Percentiles rank a stretch among this genome's conserved stretches.
Conservation (phyloP, 2,888 invertebrate genomes). For the Zygothrica quintamaculata region DNA sequence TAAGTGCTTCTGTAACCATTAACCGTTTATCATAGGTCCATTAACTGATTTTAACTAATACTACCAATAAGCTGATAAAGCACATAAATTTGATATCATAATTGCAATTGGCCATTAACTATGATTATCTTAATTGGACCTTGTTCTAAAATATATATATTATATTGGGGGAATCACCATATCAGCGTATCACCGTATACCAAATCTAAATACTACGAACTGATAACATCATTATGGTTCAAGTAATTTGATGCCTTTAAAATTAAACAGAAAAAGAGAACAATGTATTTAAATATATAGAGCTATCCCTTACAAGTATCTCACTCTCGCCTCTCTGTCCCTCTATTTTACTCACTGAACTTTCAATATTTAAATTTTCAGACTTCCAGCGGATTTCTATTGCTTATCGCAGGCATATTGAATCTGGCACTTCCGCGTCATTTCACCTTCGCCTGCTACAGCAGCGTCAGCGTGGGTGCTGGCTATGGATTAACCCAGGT, state of each 20-base stretch:
- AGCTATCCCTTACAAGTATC: too few species aligned
- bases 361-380: too few species aligned
- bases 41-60: slow-evolving; percentile 59
- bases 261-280: too few species aligned
- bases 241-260: neutral
- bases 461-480: slow-evolving; percentile 79
- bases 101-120: slow-evolving; percentile 51
- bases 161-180: slow-evolving; percentile 7
- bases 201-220: neutral
- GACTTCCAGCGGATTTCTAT: slow-evolving; percentile 77
- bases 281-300: too few species aligned
- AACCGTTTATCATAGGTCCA: slow-evolving; percentile 46
- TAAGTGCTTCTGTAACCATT: slow-evolving; percentile 69
- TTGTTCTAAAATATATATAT: neutral
- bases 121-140: slow-evolving; percentile 20
- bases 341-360: too few species aligned
- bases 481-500: slow-evolving; percentile 81
- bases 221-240: neutral
- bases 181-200: too few species aligned
- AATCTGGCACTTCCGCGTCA: slow-evolving; percentile 63
- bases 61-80: neutral
- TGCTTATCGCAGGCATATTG: slow-evolving; percentile 76
- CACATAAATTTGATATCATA: slow-evolving; percentile 33
- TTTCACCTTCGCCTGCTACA: slow-evolving; percentile 62
- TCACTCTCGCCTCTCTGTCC: too few species aligned